Base-by-base conservation (phyloP, 2,113 vertebrate genomes). In the Chamaea fasciata region DNA sequence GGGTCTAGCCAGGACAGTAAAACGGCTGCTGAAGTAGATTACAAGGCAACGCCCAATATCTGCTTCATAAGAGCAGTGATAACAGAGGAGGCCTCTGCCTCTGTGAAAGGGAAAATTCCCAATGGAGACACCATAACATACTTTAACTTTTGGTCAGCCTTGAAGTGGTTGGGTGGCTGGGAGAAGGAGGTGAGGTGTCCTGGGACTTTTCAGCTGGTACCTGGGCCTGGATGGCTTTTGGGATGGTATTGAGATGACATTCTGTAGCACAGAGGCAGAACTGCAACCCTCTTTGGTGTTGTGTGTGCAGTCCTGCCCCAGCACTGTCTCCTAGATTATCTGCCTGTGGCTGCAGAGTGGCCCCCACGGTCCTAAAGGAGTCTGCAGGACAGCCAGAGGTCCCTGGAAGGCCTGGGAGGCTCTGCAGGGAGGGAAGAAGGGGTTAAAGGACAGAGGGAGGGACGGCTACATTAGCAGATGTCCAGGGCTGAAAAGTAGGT, bases 401-500 rank as follows among this genome's bases (percentile, higher is more conserved):
- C 55, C 41, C 59, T 88, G 55, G 27, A 19, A 64, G 49, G 49
- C 37, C 80, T 67, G 60, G 46, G 17, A 57, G n/a, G 65, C 46
- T 68, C 60, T 67, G 47, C 46, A 73, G 49, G 30, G 27, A 50
- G 27, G 31, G 35, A 55, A 37, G 67, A 87, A 95, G 33, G 90
- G 68, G 95, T 97, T 96, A 97, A 97, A 80, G 60, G 41, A 82
- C 27, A 49, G 63, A 52, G 41, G 44, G 65, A 94, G 50, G 60
- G 83, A 49, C 0, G 7, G 31, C 70, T 65, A 30, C 75, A 59
- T 55, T 78, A 95, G 74, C 97, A 97, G 95, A 97, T 97, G 97
- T 96, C 95, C 94, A 75, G 50, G 53, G 44, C 89, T 82, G 89
- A 91, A 89, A 97, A 94, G 91, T 97, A 97, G 96, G 97, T 97